These are phyloP conservation scores for Gari tellinella DNA, from an alignment of 2,888 invertebrate genomes.

Conservation along the genomic window DNA sequence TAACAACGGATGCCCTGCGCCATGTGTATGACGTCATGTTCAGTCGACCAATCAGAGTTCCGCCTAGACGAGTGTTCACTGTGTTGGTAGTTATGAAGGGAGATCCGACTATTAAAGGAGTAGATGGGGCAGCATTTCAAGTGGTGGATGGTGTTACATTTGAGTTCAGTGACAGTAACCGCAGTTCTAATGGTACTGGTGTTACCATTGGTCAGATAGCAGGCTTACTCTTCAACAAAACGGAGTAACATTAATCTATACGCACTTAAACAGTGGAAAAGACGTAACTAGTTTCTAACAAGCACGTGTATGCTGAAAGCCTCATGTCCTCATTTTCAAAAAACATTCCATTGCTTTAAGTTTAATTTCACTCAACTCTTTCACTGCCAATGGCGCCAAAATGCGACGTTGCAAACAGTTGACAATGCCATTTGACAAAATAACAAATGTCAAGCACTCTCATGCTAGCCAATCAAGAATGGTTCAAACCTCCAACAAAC, in stretches of 20 bases:
- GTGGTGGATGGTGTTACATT: constrained; percentile 54
- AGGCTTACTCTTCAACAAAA: constrained; percentile 46
- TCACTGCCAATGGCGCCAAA: too few relatives aligned
- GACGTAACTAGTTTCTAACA: too few relatives aligned
- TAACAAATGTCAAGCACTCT: too few relatives aligned
- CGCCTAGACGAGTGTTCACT: constrained; percentile 47
- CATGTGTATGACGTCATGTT: constrained; percentile 48
- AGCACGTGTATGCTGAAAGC: too few relatives aligned
- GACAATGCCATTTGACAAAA: too few relatives aligned
- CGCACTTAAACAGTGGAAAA: too few relatives aligned
- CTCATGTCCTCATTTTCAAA: too few relatives aligned
- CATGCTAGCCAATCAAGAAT: too few relatives aligned
- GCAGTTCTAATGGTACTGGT: constrained; percentile 59
- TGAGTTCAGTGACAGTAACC: constrained; percentile 51
- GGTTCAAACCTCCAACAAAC: too few relatives aligned
- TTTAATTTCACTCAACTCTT: too few relatives aligned
- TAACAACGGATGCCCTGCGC: constrained; percentile 37
- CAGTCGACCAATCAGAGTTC: constrained; percentile 44
- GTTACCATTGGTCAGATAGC: constrained; percentile 58
- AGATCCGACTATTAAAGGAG: constrained; percentile 43
- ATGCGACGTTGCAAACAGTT: too few relatives aligned
- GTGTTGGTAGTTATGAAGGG: constrained; percentile 46
- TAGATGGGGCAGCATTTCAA: constrained; percentile 39
- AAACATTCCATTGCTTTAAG: too few relatives aligned
- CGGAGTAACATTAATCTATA: constrained; percentile 41